These are phyloP conservation scores for Clarias pachynema DNA, from an alignment of 2,797 vertebrate species.

Conservation along the genomic window DNA sequence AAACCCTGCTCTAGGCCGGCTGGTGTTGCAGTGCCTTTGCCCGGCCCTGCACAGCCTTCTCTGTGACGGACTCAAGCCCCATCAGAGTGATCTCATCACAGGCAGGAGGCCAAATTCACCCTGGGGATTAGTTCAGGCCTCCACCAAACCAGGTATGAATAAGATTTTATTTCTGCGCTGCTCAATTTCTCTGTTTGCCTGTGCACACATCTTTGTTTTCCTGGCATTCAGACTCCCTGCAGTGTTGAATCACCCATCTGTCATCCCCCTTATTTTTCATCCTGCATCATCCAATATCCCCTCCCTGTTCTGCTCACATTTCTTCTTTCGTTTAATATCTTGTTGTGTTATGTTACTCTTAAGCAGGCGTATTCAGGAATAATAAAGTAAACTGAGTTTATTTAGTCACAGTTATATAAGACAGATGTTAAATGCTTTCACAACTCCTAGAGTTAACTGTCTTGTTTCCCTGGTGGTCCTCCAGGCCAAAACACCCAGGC, in stretches of 20 bases:
- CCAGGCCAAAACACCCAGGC: constrained; percentile 76
- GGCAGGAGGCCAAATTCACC: constrained; percentile 89
- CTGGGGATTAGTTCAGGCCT: constrained; percentile 91
- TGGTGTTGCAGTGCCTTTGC: constrained; percentile 90
- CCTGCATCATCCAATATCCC: constrained; percentile 27
- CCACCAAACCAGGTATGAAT: constrained; percentile 83
- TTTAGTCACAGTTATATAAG: constrained; percentile 1
- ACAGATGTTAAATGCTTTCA: constrained; percentile 20
- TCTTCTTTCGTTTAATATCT: constrained; percentile 7
- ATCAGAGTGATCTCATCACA: constrained; percentile 92
- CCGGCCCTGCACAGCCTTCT: constrained; percentile 86
- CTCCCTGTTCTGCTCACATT: background rate
- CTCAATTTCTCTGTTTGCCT: constrained; percentile 41
- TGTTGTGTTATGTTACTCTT: background rate
- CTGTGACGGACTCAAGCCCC: constrained; percentile 88
- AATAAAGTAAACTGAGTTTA: constrained; percentile 3
- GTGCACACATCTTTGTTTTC: constrained; percentile 14
- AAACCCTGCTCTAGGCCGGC: constrained; percentile 88
- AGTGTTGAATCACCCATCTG: constrained; percentile 55
- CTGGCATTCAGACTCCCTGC: constrained; percentile 32
- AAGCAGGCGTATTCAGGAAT: background rate
- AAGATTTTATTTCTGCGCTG: background rate
- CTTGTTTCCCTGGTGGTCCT: constrained; percentile 21
- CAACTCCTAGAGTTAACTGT: constrained; percentile 8
- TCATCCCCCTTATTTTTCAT: constrained; percentile 36